phyloP scores from a whole-genome alignment of 2,888 invertebrate genomes.

The Abscondita cerata region DNA sequence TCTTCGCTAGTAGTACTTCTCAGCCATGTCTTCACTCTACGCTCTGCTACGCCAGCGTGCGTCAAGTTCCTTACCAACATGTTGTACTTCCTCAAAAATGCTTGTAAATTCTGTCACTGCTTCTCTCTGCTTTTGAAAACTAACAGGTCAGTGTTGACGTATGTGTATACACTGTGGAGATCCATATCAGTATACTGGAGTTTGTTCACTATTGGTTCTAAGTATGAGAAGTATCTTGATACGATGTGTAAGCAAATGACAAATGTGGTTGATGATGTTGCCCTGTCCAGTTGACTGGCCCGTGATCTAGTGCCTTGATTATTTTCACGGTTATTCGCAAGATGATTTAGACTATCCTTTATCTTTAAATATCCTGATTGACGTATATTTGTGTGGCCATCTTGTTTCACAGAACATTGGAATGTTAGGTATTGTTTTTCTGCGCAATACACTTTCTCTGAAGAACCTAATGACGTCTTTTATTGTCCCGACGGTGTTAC shows the following conservation, averaged over 20 bases:
- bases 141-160: slow-evolving; percentile 1
- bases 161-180: not conserved
- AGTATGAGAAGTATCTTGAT: too few relatives aligned
- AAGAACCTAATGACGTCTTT: not conserved
- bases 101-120: not conserved
- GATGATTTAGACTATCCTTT: too few relatives aligned
- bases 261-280: too few relatives aligned
- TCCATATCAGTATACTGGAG: slow-evolving; percentile 1
- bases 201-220: slow-evolving; percentile 8
- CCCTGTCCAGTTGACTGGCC: too few relatives aligned
- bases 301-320: too few relatives aligned
- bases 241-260: too few relatives aligned
- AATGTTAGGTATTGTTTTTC: not conserved
- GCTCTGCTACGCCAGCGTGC: not conserved
- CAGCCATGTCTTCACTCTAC: not conserved
- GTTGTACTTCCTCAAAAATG: not conserved
- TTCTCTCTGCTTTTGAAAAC: slow-evolving; percentile 1
- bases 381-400: too few relatives aligned
- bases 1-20: not conserved
- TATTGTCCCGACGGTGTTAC: not conserved
- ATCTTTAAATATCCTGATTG: too few relatives aligned
- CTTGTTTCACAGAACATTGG: not conserved
- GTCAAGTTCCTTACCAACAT: not conserved
- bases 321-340: not conserved
- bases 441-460: not conserved